phyloP scores from a whole-genome alignment of 2,113 vertebrate genomes.

The Centropristis striata region DNA sequence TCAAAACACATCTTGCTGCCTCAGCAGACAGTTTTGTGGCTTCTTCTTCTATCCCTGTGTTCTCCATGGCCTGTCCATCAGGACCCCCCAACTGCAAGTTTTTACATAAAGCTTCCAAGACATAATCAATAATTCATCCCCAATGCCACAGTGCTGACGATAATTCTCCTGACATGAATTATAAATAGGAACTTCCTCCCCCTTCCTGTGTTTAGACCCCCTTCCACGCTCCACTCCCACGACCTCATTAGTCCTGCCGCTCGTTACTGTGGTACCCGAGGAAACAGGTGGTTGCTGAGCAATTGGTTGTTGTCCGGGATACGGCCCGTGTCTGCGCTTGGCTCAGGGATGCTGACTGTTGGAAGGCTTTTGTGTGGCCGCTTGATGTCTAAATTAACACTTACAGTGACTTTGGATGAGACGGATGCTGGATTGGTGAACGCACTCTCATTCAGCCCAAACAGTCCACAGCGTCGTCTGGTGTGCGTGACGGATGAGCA shows the following conservation, averaged over 20 bases:
- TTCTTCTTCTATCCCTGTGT: slow-evolving; percentile 19
- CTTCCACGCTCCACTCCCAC: slow-evolving; percentile 53
- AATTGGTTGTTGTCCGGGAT: slow-evolving; percentile 51
- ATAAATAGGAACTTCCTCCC: slow-evolving; percentile 82
- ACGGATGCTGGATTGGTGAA: neutral
- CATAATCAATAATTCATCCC: slow-evolving; percentile 87
- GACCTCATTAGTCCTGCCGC: slow-evolving; percentile 78
- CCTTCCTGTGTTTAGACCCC: slow-evolving; percentile 71
- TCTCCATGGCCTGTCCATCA: slow-evolving; percentile 74
- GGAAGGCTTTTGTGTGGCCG: neutral
- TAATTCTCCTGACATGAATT: slow-evolving; percentile 87
- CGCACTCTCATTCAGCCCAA: neutral
- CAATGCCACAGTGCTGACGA: slow-evolving; percentile 84
- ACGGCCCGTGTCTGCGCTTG: neutral
- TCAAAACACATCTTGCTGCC: slow-evolving; percentile 10
- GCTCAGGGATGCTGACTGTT: neutral
- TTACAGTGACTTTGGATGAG: neutral
- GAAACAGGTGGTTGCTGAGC: slow-evolving; percentile 84
- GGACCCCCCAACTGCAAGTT: slow-evolving; percentile 64
- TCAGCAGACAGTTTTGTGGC: slow-evolving; percentile 45
- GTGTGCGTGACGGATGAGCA: slow-evolving; percentile 3
- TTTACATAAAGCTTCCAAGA: slow-evolving; percentile 83
- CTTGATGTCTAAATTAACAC: neutral
- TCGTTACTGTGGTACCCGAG: slow-evolving; percentile 55
- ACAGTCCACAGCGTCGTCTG: neutral